phyloP scores from a whole-genome alignment of 1,140 invertebrate genomes.

The Drosophila athabasca region DNA sequence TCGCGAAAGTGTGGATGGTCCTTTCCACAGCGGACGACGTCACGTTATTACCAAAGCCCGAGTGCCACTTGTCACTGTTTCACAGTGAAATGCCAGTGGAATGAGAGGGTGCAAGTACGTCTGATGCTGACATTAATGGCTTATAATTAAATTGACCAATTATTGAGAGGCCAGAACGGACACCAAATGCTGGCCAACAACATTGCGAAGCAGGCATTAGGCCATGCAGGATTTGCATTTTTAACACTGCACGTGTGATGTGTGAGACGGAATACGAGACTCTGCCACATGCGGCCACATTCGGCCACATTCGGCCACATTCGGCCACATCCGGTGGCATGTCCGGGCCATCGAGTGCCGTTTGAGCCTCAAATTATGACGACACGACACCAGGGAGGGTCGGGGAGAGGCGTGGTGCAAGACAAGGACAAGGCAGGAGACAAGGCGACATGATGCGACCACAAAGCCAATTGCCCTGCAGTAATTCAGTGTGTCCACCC shows the following conservation, averaged over 20 bases:
- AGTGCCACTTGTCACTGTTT: too few species aligned
- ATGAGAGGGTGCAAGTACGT: too few species aligned
- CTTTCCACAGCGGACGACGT: too few species aligned
- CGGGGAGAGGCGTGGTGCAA: too few species aligned
- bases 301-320: too few species aligned
- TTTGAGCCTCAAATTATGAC: constrained; percentile 45
- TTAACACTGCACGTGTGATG: constrained; percentile 43
- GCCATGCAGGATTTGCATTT: constrained; percentile 72
- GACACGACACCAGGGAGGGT: background rate
- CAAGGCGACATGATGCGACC: constrained; percentile 11
- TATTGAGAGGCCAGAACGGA: constrained; percentile 7
- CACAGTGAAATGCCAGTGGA: too few species aligned
- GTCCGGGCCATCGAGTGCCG: too few species aligned
- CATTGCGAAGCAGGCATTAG: constrained; percentile 50
- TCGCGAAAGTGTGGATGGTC: too few species aligned
- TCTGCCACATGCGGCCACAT: constrained; percentile 1
- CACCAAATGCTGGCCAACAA: constrained; percentile 16
- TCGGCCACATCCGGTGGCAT: constrained; percentile 26
- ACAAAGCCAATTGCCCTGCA: constrained; percentile 51
- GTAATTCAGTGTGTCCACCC: constrained; percentile 10
- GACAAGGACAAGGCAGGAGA: background rate
- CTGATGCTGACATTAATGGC: too few species aligned
- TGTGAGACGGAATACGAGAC: background rate
- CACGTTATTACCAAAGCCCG: too few species aligned
- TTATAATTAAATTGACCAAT: too few species aligned